phyloP scores from a whole-genome alignment of 2,888 invertebrate species.

The Scaptomyza flava region DNA sequence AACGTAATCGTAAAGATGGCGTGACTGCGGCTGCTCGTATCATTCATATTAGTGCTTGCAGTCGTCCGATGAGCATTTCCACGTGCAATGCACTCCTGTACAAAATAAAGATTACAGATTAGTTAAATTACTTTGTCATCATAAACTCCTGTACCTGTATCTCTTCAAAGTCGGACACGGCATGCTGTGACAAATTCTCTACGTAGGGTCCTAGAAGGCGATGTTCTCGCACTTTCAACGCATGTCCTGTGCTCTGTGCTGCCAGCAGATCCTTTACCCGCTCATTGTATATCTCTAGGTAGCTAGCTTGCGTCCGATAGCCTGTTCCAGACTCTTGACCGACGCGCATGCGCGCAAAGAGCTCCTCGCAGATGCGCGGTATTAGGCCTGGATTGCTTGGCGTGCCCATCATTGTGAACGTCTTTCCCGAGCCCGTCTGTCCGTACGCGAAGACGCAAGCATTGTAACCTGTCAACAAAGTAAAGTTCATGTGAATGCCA shows the following conservation, averaged over 20 bases:
- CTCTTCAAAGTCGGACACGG: constrained; percentile 94
- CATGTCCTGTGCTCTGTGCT: constrained; percentile 87
- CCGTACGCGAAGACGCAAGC: constrained; percentile 96
- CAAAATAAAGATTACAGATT: background rate
- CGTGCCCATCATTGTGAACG: constrained; percentile 95
- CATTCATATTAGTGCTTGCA: constrained; percentile 96
- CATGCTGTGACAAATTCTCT: constrained; percentile 93
- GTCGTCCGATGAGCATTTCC: constrained; percentile 94
- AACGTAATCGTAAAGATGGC: constrained; percentile 96
- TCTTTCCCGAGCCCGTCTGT: constrained; percentile 96
- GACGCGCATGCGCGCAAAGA: constrained; percentile 92
- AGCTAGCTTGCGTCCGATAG: constrained; percentile 94
- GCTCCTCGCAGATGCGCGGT: constrained; percentile 93
- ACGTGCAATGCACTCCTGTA: constrained; percentile 90
- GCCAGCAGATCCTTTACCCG: constrained; percentile 90
- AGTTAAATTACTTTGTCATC: background rate
- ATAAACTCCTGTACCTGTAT: constrained; percentile 88
- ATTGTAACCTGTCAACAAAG: constrained; percentile 87
- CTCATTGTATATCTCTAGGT: constrained; percentile 94
- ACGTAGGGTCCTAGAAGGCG: constrained; percentile 93
- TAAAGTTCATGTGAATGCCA: constrained; percentile 22
- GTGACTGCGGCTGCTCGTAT: constrained; percentile 95
- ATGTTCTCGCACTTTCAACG: constrained; percentile 91
- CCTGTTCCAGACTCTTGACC: constrained; percentile 93
- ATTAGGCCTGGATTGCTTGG: constrained; percentile 93